These are phyloP conservation scores for Picus viridis DNA, from an alignment of 2,797 vertebrate species.

Conservation along the genomic window DNA sequence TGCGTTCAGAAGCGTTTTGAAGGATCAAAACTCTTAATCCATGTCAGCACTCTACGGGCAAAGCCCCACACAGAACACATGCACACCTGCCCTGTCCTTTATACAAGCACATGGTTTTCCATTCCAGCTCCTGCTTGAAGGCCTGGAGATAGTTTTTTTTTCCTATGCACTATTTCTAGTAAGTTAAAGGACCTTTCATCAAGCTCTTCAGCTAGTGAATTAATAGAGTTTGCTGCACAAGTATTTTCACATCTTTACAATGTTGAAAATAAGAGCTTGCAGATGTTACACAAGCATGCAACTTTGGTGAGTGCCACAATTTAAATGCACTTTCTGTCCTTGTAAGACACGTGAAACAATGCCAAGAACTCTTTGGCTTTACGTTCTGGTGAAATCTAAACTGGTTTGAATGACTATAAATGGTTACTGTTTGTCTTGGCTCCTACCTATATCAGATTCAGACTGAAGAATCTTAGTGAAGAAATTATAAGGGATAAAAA, in stretches of 20 bases:
- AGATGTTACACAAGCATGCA: conserved; percentile 73
- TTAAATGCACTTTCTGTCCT: conserved; percentile 76
- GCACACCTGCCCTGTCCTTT: background rate
- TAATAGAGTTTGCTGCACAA: conserved; percentile 52
- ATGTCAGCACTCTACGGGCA: background rate
- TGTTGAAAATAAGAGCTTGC: conserved; percentile 66
- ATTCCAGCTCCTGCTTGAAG: background rate
- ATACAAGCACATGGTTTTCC: accelerated
- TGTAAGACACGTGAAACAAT: conserved; percentile 75
- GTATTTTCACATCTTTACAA: conserved; percentile 64
- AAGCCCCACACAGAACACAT: background rate
- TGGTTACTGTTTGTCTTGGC: conserved; percentile 82
- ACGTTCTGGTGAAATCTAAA: conserved; percentile 80
- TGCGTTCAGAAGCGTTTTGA: background rate
- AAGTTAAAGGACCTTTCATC: conserved; percentile 51
- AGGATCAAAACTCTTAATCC: background rate
- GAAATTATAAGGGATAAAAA: conserved; percentile 84
- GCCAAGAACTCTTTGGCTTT: conserved; percentile 80
- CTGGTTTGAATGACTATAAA: conserved; percentile 78
- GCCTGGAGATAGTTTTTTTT: background rate
- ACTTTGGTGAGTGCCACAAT: conserved; percentile 62
- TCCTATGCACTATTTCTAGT: background rate
- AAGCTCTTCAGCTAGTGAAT: conserved; percentile 62
- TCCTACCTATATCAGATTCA: conserved; percentile 84
- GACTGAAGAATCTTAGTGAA: conserved; percentile 79